Evolutionary conservation across 1,140 invertebrate species (phyloP).

Genomic region (Macrostomum lignano): DNA sequence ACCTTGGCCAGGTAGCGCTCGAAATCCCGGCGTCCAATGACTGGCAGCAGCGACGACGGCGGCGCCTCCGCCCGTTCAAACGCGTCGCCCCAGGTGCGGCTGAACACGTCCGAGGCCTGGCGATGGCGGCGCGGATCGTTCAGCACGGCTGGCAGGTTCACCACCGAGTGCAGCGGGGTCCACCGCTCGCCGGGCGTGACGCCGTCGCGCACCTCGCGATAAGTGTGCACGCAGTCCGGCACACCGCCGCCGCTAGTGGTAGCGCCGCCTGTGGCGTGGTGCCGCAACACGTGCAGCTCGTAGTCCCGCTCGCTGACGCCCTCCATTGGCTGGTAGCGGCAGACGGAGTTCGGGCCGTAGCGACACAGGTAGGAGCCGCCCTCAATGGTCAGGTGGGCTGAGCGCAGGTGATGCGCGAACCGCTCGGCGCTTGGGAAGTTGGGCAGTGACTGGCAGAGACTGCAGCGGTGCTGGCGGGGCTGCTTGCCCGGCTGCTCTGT

Average conservation of each 20-base stretch:
- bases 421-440: conserved; percentile 19
- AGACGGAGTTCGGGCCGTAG: conserved; percentile 60
- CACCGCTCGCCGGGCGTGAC: too few species aligned
- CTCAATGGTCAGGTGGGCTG: conserved; percentile 51
- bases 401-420: conserved; percentile 41
- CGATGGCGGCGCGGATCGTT: conserved; percentile 67
- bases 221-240: too few species aligned
- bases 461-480: too few species aligned
- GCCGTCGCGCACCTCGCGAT: too few species aligned
- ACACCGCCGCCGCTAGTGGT: too few species aligned
- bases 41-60: conserved; percentile 47
- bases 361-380: conserved; percentile 58
- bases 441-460: conserved; percentile 11
- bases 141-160: conserved; percentile 69
- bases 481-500: too few species aligned
- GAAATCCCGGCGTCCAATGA: conserved; percentile 53
- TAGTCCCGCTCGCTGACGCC: conserved; percentile 61
- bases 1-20: conserved; percentile 50
- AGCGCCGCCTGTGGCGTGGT: conserved; percentile 34
- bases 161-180: conserved; percentile 33
- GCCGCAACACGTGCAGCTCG: conserved; percentile 49
- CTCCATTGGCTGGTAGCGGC: conserved; percentile 51
- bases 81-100: conserved; percentile 79
- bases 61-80: conserved; percentile 41
- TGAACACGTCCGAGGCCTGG: conserved; percentile 48